phyloP scores from a whole-genome alignment of 2,888 invertebrate species.

The Quadriops clusia region DNA sequence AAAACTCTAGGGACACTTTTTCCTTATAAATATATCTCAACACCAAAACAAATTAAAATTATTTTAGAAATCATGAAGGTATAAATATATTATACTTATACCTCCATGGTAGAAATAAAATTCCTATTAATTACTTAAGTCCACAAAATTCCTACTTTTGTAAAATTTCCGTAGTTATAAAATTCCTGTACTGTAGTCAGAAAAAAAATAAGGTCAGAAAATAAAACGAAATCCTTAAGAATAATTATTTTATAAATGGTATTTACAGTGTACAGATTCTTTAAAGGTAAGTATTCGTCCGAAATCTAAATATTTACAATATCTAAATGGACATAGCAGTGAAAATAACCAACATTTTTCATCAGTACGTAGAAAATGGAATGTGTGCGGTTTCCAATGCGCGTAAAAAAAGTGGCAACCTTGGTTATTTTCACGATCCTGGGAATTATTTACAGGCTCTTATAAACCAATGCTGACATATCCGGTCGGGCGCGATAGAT shows the following conservation, averaged over 20 bases:
- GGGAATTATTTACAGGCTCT: constrained; percentile 25
- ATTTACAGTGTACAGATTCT: constrained; percentile 20
- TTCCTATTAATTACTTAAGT: no score
- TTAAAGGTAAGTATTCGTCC: constrained; percentile 14
- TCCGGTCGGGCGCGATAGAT: constrained; percentile 26
- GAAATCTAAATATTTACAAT: constrained; percentile 17
- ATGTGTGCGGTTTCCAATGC: constrained; percentile 28
- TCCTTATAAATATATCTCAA: no score
- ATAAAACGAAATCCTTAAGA: constrained; percentile 15
- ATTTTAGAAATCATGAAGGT: no score
- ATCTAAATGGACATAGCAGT: constrained; percentile 19
- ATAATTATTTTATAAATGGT: constrained; percentile 18
- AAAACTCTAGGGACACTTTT: no score
- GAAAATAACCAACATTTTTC: constrained; percentile 32
- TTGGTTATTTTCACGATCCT: constrained; percentile 33
- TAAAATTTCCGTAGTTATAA: no score
- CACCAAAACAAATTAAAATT: no score
- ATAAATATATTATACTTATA: no score
- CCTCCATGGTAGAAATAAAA: no score
- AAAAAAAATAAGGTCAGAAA: constrained; percentile 5
- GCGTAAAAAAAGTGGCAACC: constrained; percentile 9
- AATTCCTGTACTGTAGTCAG: no score
- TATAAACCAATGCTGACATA: constrained; percentile 31
- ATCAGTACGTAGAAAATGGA: constrained; percentile 31
- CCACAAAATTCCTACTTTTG: no score